Percentiles rank a stretch among this genome's conserved stretches.
Conservation (phyloP, 2,797 vertebrate genomes). For the Kryptopterus vitreolus region DNA sequence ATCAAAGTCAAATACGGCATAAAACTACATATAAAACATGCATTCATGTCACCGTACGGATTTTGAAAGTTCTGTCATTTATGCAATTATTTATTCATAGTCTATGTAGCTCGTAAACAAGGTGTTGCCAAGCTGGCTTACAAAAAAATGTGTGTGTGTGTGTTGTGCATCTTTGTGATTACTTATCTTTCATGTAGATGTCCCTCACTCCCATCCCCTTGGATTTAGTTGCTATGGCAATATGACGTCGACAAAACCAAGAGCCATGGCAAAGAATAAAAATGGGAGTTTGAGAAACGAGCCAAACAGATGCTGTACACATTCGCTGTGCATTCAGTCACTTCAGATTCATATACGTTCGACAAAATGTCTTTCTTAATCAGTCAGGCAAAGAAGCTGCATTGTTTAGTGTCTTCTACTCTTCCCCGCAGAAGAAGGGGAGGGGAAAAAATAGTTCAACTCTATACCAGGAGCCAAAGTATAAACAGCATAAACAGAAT, state of each 20-base stretch:
- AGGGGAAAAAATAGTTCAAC: neutral
- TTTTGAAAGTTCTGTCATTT: neutral
- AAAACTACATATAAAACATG: neutral
- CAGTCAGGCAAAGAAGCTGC: neutral
- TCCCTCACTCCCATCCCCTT: slow-evolving; percentile 61
- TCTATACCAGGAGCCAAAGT: neutral
- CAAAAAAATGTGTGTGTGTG: slow-evolving; percentile 10
- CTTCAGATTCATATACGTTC: neutral
- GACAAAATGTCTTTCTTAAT: neutral
- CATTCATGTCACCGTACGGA: neutral
- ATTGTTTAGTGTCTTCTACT: neutral
- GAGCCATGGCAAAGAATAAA: slow-evolving; percentile 67
- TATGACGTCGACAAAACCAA: slow-evolving; percentile 61
- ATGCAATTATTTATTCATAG: neutral
- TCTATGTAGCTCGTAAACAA: neutral
- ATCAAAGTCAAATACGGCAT: neutral
- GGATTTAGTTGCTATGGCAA: slow-evolving; percentile 78
- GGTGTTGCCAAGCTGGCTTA: slow-evolving; percentile 7
- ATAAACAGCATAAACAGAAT: neutral
- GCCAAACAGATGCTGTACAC: slow-evolving; percentile 60
- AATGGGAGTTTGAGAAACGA: slow-evolving; percentile 65
- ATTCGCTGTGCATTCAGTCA: slow-evolving; percentile 37
- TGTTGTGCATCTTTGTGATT: slow-evolving; percentile 58
- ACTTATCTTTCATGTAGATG: slow-evolving; percentile 67
- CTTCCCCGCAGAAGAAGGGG: neutral